Evolutionary conservation across 2,888 invertebrate species (phyloP), one percentile per base, ranked within the genome.

Genomic region (Matsumyia berberina): DNA sequence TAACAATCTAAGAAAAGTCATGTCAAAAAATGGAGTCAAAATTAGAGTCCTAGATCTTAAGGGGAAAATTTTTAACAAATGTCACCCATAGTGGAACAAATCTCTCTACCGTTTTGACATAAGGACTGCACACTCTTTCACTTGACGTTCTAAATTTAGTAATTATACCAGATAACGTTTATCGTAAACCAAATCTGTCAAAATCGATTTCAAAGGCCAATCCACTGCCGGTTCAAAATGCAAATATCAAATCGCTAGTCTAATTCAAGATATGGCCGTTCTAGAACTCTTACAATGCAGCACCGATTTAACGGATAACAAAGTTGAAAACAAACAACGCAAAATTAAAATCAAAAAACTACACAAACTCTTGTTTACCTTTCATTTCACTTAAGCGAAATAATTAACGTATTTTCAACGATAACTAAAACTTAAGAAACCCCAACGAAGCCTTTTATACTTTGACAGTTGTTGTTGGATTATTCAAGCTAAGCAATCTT

Each of bases 381-480:
- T 67, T 76, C 76, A 76, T 76, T 51, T 7, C 53, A n/a, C 9
- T 15, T n/a, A n/a, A 4, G 31, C 42, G 15, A 17, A 33, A 9
- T 57, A 29, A 8, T 67, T 6, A 6, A 17, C 17, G 19, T 51
- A n/a, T n/a, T 39, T 67, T 39, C 19, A 42, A 9, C 58, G 58
- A 73, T 66, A 79, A 73, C 79, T 80, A 80, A 74, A 12, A 35
- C n/a, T 37, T 44, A 8, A 6, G 6, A 44, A 39, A 33, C 6
- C 12, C 7, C 17, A 73, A 35, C 60, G n/a, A 17, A 11, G 58
- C 66, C 79, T 80, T 80, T 80, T 80, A 80, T 80, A 80, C 44
- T 19, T 51, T 31, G 9, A 53, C 37, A 19, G 8, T 55, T 55
- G 33, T 31, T 70, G 62, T 49, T 37, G 46, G 9, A 44, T 11